Evolutionary conservation across 2,797 vertebrate genomes (phyloP).

Genomic region (Orientallactaga sibirica): DNA sequence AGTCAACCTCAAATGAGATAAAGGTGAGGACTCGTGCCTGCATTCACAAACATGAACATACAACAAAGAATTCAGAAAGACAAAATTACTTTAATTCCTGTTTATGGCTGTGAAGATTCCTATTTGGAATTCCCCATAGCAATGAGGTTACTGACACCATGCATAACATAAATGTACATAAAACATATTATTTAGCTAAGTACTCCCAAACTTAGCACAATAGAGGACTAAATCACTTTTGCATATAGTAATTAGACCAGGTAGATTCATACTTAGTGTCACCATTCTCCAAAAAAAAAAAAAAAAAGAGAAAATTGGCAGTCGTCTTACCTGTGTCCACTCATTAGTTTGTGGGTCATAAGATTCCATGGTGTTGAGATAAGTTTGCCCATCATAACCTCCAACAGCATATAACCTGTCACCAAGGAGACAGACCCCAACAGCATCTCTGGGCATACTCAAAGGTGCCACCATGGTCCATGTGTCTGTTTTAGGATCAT

Average conservation of each 20-base stretch:
- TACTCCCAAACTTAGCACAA: background rate
- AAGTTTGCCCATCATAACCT: slow-evolving; percentile 90
- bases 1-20: too few relatives aligned
- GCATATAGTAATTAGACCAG: background rate
- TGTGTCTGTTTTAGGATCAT: slow-evolving; percentile 91
- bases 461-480: slow-evolving; percentile 91
- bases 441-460: slow-evolving; percentile 90
- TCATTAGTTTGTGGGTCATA: slow-evolving; percentile 91
- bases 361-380: slow-evolving; percentile 91
- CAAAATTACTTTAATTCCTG: background rate
- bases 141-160: too few relatives aligned
- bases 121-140: background rate
- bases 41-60: too few relatives aligned
- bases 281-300: background rate
- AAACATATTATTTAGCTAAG: background rate
- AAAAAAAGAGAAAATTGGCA: background rate
- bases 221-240: background rate
- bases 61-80: too few relatives aligned
- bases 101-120: background rate
- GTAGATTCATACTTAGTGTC: background rate
- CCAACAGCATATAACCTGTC: slow-evolving; percentile 90
- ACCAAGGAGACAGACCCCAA: slow-evolving; percentile 90
- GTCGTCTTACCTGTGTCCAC: slow-evolving; percentile 88
- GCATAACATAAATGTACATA: background rate
- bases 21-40: too few relatives aligned